These are phyloP conservation scores for Callocephalon fimbriatum DNA, from an alignment of 2,113 vertebrate genomes.

Conservation along the genomic window DNA sequence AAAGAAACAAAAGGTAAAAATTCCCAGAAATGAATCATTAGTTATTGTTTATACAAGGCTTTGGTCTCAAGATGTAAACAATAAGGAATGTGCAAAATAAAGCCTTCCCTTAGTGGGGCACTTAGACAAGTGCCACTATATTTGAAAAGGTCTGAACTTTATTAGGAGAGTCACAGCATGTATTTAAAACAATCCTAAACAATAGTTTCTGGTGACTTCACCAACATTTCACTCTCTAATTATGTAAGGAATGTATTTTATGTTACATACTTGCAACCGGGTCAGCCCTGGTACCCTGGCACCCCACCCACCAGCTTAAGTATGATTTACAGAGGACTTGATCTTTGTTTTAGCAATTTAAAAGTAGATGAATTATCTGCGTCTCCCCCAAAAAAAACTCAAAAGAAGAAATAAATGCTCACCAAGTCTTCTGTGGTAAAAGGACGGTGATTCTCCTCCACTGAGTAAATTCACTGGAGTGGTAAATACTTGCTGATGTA, in stretches of 20 bases:
- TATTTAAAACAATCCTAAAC: slow-evolving; percentile 2
- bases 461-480: slow-evolving; percentile 92
- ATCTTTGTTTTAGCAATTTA: not conserved
- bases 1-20: slow-evolving; percentile 43
- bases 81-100: slow-evolving; percentile 42
- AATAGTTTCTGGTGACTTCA: slow-evolving; percentile 50
- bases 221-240: not conserved
- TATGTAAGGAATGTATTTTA: not conserved
- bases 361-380: not conserved
- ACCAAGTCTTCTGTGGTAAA: slow-evolving; percentile 97
- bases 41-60: slow-evolving; percentile 41
- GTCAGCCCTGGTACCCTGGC: not conserved
- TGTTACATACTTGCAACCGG: not conserved
- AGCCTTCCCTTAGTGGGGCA: not conserved
- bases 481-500: slow-evolving; percentile 94
- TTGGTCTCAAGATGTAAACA: slow-evolving; percentile 42
- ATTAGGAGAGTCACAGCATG: not conserved
- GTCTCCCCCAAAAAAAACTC: accelerated
- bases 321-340: not conserved
- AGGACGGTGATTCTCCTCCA: slow-evolving; percentile 94
- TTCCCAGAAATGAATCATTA: slow-evolving; percentile 64
- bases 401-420: slow-evolving; percentile 14
- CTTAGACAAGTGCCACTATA: not conserved
- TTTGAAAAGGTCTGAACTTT: slow-evolving; percentile 16
- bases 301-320: not conserved